Percentiles rank a stretch among this genome's conserved stretches.
Evolutionary conservation across 2,113 vertebrate genomes (phyloP).

Genomic region (Montifringilla adamsi): DNA sequence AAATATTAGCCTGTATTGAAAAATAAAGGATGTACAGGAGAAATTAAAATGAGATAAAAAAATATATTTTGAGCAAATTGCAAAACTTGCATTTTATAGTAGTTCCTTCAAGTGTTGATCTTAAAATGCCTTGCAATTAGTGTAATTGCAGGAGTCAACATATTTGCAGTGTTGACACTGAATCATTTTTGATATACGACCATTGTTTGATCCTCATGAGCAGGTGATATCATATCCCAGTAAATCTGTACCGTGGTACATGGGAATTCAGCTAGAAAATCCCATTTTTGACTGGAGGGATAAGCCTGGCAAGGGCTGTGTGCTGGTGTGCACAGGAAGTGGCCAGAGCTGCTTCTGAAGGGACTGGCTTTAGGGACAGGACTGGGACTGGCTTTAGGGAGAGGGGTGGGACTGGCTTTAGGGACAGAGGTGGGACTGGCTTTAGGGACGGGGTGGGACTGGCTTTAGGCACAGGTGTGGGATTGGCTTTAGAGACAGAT

Average conservation of each 20-base stretch:
- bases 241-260: fast-evolving
- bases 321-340: fast-evolving
- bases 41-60: not conserved
- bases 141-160: not conserved
- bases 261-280: not conserved
- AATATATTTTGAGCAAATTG: not conserved
- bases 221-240: fast-evolving
- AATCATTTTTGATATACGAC: fast-evolving
- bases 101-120: not conserved
- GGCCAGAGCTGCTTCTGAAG: not conserved
- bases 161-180: not conserved
- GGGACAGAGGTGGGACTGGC: fast-evolving
- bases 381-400: fast-evolving
- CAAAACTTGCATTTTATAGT: not conserved
- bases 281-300: not conserved
- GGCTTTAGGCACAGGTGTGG: fast-evolving
- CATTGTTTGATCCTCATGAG: not conserved
- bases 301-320: not conserved
- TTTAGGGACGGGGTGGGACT: fast-evolving
- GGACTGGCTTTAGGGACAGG: fast-evolving
- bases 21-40: not conserved
- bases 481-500: not conserved
- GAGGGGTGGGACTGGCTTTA: not conserved
- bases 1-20: not conserved
- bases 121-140: not conserved